A percentile compares a stretch with the other conserved stretches of the same genome.
Conservation (phyloP, 2,888 invertebrate species). For the Arctia plantaginis region DNA sequence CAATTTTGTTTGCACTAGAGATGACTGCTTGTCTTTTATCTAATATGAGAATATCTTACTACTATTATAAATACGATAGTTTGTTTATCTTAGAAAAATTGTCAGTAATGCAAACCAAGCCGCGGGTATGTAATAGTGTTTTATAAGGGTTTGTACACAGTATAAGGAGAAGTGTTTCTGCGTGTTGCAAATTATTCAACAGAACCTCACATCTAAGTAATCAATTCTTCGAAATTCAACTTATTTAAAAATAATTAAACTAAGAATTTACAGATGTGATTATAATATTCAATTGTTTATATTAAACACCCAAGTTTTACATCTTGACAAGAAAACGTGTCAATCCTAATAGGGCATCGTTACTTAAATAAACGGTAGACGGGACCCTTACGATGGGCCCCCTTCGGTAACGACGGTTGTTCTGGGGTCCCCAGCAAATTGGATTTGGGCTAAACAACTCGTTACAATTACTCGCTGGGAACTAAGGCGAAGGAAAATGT, state of each 20-base stretch:
- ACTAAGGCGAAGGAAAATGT: slow-evolving; percentile 20
- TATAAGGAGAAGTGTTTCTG: neutral
- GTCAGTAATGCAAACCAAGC: too few species aligned
- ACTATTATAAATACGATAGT: too few species aligned
- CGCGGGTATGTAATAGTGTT: neutral
- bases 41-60: too few species aligned
- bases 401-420: slow-evolving; percentile 58
- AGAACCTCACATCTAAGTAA: neutral
- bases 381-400: slow-evolving; percentile 39
- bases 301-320: neutral
- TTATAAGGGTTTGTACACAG: neutral
- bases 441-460: slow-evolving; percentile 77
- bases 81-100: too few species aligned
- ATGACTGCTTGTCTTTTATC: too few species aligned
- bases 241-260: too few species aligned
- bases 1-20: too few species aligned
- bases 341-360: slow-evolving; percentile 54
- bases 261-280: too few species aligned
- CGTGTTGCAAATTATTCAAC: neutral
- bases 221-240: neutral
- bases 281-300: neutral
- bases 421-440: slow-evolving; percentile 66
- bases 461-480: slow-evolving; percentile 61
- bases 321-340: slow-evolving; percentile 27
- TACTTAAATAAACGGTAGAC: slow-evolving; percentile 53